Evolutionary conservation across 2,113 vertebrate species (phyloP), one percentile per base, ranked within the genome.

Genomic region (Jacana jacana): DNA sequence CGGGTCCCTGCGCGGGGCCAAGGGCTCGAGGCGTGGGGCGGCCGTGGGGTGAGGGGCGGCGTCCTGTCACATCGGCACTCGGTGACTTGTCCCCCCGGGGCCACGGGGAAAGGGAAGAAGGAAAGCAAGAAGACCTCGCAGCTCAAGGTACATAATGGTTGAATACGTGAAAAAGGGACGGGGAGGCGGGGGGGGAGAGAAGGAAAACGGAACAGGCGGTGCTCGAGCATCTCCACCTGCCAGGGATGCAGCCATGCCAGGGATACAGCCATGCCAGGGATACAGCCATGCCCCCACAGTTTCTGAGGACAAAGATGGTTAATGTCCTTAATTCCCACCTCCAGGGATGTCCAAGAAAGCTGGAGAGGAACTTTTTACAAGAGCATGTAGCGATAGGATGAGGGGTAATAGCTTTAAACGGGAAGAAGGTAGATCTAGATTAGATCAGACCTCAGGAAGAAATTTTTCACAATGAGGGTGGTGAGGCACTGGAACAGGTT

Each of bases 201-300:
- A n/a, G 24, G 35, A 19, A 49, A 44, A 1, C 4, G 4, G 55
- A 7, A 4, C 1, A 5, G 4, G 8, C 0, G 11, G 1, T 5
- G 40, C 28, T 7, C 0, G 1, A 27, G 52, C 11, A 7, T 35
- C 40, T 12, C 27, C 8, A 0, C 24, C n/a, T 8, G 3, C 10
- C 22, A 0, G 1, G 4, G 27, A 5, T 0, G 5, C 24, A 11
- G 2, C 11, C 3, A 0, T n/a, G 39, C 19, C 16, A n/a, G 1
- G 4, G 27, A 5, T 0, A 6, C 24, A 11, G 2, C 11, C 3
- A 0, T 8, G 3, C 10, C 22, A 0, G 1, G 4, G 27, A 5
- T 0, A 6, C 24, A 11, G 2, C 11, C 3, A 0, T n/a, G 39
- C 19, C 16, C 11, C 1, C 12, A 9, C 18, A 0, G 11, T 15